Percentiles rank a stretch among this genome's conserved stretches.
Conservation (phyloP, 2,888 invertebrate species). For the Euzetes globulus region DNA sequence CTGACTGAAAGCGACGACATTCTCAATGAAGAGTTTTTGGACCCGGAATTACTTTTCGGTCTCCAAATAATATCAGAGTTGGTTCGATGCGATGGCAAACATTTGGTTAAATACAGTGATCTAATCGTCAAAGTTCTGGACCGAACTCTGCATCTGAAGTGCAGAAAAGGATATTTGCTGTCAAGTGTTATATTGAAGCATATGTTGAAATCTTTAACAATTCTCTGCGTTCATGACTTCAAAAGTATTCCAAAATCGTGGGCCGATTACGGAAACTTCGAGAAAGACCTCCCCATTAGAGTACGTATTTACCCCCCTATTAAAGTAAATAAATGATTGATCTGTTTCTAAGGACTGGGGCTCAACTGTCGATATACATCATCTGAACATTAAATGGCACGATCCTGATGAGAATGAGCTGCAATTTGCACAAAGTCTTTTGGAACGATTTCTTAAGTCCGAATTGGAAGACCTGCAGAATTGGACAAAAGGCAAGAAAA, state of each 20-base stretch:
- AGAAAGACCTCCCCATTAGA: conserved; percentile 61
- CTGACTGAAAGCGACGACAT: conserved; percentile 58
- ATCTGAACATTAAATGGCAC: conserved; percentile 67
- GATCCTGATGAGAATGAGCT: conserved; percentile 64
- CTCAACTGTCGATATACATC: conserved; percentile 58
- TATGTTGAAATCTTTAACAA: conserved; percentile 55
- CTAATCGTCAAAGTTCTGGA: conserved; percentile 61
- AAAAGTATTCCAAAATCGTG: conserved; percentile 57
- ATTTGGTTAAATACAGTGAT: conserved; percentile 60
- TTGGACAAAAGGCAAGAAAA: conserved; percentile 51
- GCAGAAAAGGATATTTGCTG: conserved; percentile 59
- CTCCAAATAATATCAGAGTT: conserved; percentile 65
- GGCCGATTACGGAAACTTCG: conserved; percentile 54
- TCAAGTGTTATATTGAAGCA: conserved; percentile 58
- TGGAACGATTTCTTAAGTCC: conserved; percentile 53
- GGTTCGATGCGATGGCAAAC: conserved; percentile 56
- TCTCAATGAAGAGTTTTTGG: conserved; percentile 65
- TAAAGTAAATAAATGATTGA: too few relatives aligned
- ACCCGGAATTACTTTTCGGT: conserved; percentile 69
- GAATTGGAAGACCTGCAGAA: conserved; percentile 57
- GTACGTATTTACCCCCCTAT: too few relatives aligned
- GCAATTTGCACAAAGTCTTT: conserved; percentile 57
- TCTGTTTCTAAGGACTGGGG: conserved; percentile 74
- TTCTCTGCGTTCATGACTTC: conserved; percentile 57
- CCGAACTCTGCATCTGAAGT: conserved; percentile 60